phyloP scores from a whole-genome alignment of 2,888 invertebrate genomes.

The Dioctria rufipes region DNA sequence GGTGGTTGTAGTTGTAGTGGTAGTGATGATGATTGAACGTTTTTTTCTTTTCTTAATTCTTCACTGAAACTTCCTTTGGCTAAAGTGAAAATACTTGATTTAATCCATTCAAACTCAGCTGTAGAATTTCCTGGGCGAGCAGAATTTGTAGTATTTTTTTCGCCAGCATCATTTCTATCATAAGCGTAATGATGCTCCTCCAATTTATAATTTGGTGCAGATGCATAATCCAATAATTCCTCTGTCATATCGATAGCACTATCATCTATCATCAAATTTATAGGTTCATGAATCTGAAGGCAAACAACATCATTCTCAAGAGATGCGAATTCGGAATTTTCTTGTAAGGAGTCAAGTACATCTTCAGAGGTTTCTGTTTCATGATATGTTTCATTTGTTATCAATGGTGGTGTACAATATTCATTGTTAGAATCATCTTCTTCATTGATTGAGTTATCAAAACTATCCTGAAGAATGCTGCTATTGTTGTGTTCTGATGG shows the following conservation, averaged over 20 bases:
- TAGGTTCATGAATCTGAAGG: background rate
- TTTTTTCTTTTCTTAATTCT: background rate
- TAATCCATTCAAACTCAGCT: conserved; percentile 9
- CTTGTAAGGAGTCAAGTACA: background rate
- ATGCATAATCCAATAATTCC: background rate
- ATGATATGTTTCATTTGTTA: background rate
- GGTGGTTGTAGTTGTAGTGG: too few relatives aligned
- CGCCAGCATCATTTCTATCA: background rate
- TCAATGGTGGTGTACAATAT: background rate
- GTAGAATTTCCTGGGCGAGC: too few relatives aligned
- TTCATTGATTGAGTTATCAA: too few relatives aligned
- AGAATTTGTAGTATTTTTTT: background rate
- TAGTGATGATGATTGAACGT: background rate
- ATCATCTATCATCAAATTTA: background rate
- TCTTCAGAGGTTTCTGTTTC: background rate
- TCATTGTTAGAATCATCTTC: background rate
- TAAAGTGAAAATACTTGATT: conserved; percentile 28
- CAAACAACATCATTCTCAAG: background rate
- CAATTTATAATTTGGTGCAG: background rate
- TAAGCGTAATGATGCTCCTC: background rate
- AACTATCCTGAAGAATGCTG: too few relatives aligned
- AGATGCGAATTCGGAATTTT: background rate
- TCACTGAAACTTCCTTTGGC: background rate
- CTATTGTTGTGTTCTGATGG: too few relatives aligned
- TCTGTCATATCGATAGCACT: background rate